These are phyloP conservation scores for Sapajus apella DNA, from an alignment of 2,113 vertebrate species.

Conservation along the genomic window DNA sequence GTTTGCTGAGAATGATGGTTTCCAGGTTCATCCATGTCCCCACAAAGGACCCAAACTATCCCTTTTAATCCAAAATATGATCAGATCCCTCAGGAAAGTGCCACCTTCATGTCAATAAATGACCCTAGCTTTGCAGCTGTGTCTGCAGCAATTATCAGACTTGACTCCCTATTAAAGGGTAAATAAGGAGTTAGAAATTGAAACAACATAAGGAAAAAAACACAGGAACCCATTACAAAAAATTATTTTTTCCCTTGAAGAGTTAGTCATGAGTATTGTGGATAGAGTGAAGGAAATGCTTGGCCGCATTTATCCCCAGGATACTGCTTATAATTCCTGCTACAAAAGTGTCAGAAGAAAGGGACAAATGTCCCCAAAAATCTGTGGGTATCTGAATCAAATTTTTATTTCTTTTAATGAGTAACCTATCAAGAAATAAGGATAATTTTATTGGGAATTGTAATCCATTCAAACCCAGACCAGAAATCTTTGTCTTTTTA, in stretches of 20 bases:
- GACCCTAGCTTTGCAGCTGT: neutral
- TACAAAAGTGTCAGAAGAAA: neutral
- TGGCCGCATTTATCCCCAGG: neutral
- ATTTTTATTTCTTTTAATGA: neutral
- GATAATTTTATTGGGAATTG: neutral
- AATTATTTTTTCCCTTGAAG: neutral
- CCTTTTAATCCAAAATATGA: constrained; percentile 20
- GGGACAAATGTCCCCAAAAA: neutral
- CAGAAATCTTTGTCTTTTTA: neutral
- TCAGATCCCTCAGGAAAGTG: neutral
- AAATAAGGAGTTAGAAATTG: constrained; percentile 11
- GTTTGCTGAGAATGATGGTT: too few relatives aligned
- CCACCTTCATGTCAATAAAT: constrained; percentile 1
- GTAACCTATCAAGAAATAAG: neutral
- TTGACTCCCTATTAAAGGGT: neutral
- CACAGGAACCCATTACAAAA: neutral
- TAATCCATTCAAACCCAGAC: neutral
- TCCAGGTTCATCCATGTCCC: too few relatives aligned
- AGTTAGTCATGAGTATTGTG: neutral
- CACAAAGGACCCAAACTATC: too few relatives aligned
- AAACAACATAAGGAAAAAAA: neutral
- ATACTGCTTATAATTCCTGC: neutral
- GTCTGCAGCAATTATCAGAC: neutral
- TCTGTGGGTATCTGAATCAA: neutral
- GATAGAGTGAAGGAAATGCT: neutral